Conservation (phyloP, 2,888 invertebrate genomes). For the Diachrysia chrysitis region DNA sequence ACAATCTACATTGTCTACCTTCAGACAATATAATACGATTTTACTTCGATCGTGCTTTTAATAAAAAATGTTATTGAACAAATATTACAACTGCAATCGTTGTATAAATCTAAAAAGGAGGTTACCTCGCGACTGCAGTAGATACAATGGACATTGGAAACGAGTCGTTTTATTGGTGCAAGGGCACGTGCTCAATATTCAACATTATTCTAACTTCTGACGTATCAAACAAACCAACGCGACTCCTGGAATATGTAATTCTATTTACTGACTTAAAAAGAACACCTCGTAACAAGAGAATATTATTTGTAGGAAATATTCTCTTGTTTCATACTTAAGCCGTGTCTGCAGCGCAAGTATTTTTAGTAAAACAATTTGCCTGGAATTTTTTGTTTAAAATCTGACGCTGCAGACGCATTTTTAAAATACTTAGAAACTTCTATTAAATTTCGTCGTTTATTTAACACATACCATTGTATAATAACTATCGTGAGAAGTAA, state of each 20-base stretch:
- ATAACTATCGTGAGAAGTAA: too few species aligned
- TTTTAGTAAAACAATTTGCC: too few species aligned
- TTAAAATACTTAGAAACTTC: too few species aligned
- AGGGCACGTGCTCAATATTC: constrained; percentile 8
- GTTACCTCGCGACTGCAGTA: neutral
- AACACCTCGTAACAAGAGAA: neutral
- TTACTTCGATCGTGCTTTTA: too few species aligned
- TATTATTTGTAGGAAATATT: neutral
- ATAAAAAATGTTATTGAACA: neutral
- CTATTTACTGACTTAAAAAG: constrained; percentile 6
- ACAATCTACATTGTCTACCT: too few species aligned
- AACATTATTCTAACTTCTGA: constrained; percentile 15
- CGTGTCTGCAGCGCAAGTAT: too few species aligned
- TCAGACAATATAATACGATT: too few species aligned
- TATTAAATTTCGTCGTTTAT: too few species aligned
- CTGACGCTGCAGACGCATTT: too few species aligned
- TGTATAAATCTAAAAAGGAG: constrained; percentile 1
- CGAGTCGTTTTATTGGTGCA: constrained; percentile 6
- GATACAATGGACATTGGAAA: constrained; percentile 18
- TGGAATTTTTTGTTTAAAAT: too few species aligned
- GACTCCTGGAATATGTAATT: constrained; percentile 11
- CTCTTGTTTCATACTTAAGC: neutral
- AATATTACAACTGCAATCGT: neutral
- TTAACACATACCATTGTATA: too few species aligned
- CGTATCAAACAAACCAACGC: constrained; percentile 6